A percentile compares a stretch with the other conserved stretches of the same genome.
These are phyloP conservation scores for Prinia subflava DNA, from an alignment of 2,113 vertebrate genomes.

Conservation along the genomic window DNA sequence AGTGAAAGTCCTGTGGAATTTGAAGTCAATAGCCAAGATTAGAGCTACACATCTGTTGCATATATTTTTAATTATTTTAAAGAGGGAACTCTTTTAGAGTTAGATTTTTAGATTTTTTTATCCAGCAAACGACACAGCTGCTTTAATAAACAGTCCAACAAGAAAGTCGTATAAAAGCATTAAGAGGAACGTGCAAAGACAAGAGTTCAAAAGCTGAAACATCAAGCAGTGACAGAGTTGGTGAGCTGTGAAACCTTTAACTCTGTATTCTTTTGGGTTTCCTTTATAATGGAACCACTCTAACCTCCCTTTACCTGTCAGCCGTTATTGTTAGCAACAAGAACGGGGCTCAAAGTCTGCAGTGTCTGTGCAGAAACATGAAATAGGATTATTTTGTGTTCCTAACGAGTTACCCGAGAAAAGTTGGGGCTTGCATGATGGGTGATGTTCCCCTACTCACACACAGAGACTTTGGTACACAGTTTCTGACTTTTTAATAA, in stretches of 20 bases:
- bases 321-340: neutral
- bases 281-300: neutral
- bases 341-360: neutral
- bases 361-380: neutral
- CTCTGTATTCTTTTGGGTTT: neutral
- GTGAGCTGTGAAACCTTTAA: conserved; percentile 11
- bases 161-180: neutral
- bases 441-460: neutral
- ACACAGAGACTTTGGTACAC: neutral
- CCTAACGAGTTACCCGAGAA: neutral
- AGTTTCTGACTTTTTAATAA: neutral
- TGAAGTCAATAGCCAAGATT: neutral
- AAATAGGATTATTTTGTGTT: neutral
- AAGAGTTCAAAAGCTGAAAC: neutral
- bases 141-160: neutral
- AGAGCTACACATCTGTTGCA: neutral
- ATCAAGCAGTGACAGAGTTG: neutral
- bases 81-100: neutral
- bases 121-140: neutral
- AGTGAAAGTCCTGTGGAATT: neutral
- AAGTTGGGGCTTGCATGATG: neutral
- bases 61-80: conserved; percentile 9
- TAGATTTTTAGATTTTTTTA: neutral
- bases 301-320: neutral
- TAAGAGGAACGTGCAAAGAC: neutral